Evolutionary conservation across 2,113 vertebrate genomes (phyloP).

Genomic region (Lasiurus cinereus): DNA sequence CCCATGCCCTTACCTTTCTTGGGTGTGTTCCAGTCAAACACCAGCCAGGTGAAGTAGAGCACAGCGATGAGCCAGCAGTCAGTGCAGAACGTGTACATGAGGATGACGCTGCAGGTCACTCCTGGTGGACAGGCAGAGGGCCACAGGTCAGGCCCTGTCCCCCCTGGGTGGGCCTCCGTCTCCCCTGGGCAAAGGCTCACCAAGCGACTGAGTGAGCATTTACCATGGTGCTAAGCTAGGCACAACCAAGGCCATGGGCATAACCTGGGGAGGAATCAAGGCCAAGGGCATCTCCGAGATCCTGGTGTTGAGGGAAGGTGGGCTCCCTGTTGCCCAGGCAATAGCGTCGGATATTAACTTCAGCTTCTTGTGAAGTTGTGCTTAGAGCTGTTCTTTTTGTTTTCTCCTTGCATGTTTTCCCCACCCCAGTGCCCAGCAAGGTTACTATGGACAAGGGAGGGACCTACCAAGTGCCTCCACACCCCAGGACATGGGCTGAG

Average conservation of each 20-base stretch:
- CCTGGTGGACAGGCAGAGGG: constrained; percentile 84
- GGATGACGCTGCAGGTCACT: constrained; percentile 89
- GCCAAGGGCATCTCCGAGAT: not conserved
- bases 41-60: constrained; percentile 95
- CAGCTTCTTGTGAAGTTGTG: not conserved
- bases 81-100: constrained; percentile 96
- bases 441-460: not conserved
- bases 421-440: not conserved
- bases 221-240: not conserved
- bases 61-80: constrained; percentile 95
- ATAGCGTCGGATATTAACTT: fast-evolving
- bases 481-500: not conserved
- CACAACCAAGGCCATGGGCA: not conserved
- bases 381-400: not conserved
- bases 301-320: fast-evolving
- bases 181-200: not conserved
- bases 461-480: not conserved
- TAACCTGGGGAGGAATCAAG: not conserved
- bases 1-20: constrained; percentile 90
- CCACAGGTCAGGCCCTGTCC: not conserved
- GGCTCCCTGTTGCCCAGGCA: not conserved
- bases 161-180: not conserved
- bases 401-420: not conserved
- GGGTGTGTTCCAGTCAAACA: constrained; percentile 98
- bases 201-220: not conserved